These are phyloP conservation scores for Diploscapter pachys DNA, from an alignment of 1,140 invertebrate genomes.

Conservation along the genomic window DNA sequence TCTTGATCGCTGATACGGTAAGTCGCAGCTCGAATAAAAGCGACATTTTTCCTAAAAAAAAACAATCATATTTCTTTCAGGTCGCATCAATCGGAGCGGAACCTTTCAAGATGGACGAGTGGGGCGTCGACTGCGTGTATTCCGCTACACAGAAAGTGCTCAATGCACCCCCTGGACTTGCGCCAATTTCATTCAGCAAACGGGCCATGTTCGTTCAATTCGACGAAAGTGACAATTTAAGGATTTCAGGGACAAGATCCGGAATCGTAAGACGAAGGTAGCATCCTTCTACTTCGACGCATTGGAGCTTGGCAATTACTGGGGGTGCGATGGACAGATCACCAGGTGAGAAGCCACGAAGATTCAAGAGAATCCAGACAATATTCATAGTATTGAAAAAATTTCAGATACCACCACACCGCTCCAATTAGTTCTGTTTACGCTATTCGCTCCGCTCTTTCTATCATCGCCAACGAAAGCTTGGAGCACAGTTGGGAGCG, in stretches of 20 bases:
- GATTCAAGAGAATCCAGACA: too few species aligned
- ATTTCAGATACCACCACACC: slow-evolving; percentile 74
- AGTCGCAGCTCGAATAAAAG: background rate
- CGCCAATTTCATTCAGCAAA: slow-evolving; percentile 79
- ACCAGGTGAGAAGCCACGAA: background rate
- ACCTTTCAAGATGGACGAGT: slow-evolving; percentile 74
- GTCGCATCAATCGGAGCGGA: slow-evolving; percentile 73
- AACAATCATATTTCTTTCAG: background rate
- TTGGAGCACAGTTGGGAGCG: slow-evolving; percentile 65
- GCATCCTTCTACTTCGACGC: slow-evolving; percentile 74
- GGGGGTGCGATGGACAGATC: slow-evolving; percentile 70
- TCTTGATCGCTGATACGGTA: slow-evolving; percentile 79
- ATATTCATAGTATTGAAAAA: too few species aligned
- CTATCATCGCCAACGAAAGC: slow-evolving; percentile 72
- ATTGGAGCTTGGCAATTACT: slow-evolving; percentile 72
- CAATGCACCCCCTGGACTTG: slow-evolving; percentile 75
- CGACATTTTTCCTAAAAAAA: background rate
- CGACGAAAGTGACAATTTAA: slow-evolving; percentile 1
- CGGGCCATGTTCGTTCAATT: slow-evolving; percentile 70
- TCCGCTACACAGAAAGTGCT: slow-evolving; percentile 80
- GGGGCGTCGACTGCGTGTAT: slow-evolving; percentile 77
- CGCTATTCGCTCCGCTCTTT: slow-evolving; percentile 73
- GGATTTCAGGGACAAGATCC: slow-evolving; percentile 66
- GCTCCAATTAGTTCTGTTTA: slow-evolving; percentile 73
- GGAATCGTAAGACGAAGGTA: slow-evolving; percentile 66